A percentile compares a stretch with the other conserved stretches of the same genome.
phyloP scores from a whole-genome alignment of 2,888 invertebrate genomes.

The Perithous albicinctus region DNA sequence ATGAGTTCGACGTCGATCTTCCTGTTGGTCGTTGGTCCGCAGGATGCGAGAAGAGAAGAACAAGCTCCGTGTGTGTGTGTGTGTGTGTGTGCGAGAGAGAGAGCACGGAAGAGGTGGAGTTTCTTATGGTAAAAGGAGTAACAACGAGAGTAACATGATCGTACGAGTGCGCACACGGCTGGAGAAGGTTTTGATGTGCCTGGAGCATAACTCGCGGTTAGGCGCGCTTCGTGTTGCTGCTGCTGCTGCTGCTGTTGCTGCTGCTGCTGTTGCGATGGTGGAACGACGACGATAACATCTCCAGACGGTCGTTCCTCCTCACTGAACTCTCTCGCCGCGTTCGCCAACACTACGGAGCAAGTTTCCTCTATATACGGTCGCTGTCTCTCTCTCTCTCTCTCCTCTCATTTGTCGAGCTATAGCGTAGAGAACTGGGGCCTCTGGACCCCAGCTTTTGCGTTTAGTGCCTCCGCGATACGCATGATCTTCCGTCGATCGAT shows the following conservation, averaged over 20 bases:
- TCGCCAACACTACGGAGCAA: constrained; percentile 7
- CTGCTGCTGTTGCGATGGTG: constrained; percentile 55
- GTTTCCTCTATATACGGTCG: no score
- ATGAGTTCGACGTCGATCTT: not conserved
- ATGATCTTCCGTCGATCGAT: not conserved
- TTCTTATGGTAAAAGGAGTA: constrained; percentile 1
- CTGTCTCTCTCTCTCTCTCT: constrained; percentile 28
- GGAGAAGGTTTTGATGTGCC: constrained; percentile 69
- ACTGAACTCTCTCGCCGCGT: constrained; percentile 58
- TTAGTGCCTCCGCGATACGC: constrained; percentile 55
- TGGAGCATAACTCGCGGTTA: constrained; percentile 70
- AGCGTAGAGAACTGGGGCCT: not conserved
- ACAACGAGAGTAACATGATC: constrained; percentile 54
- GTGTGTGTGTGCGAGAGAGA: no score
- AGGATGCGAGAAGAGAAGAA: constrained; percentile 4
- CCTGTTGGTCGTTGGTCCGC: not conserved
- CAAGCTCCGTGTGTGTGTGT: no score
- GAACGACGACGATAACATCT: constrained; percentile 70
- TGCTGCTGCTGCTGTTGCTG: no score
- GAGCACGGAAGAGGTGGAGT: not conserved
- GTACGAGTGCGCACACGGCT: constrained; percentile 39
- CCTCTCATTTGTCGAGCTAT: constrained; percentile 21
- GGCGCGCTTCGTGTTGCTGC: constrained; percentile 39
- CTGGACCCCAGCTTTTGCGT: constrained; percentile 32
- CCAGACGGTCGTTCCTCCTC: constrained; percentile 72